phyloP scores from a whole-genome alignment of 2,113 vertebrate species.

The Centropus unirufus region DNA sequence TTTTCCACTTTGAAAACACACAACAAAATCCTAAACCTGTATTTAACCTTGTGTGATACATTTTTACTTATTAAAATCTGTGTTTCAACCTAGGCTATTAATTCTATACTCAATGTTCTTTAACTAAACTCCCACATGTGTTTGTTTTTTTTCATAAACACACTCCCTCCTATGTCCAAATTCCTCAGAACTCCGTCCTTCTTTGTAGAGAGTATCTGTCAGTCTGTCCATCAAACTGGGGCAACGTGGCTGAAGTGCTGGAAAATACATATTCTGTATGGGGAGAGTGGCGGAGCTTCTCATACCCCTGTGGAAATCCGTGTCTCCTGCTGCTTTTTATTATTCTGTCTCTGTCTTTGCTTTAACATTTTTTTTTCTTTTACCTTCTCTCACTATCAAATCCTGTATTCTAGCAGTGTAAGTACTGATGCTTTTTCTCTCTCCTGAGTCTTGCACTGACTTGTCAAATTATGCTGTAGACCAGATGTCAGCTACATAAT shows the following conservation, averaged over 20 bases:
- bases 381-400: not conserved
- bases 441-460: not conserved
- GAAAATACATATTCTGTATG: not conserved
- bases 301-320: not conserved
- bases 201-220: not conserved
- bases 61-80: not conserved
- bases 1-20: not conserved
- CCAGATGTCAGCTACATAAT: not conserved
- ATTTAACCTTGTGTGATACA: not conserved
- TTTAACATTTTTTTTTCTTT: not conserved
- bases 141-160: not conserved
- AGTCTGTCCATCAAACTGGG: not conserved
- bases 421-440: not conserved
- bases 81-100: not conserved
- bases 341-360: not conserved
- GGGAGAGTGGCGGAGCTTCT: not conserved
- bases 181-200: not conserved
- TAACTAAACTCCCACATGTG: not conserved
- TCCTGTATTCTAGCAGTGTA: not conserved
- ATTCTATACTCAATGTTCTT: not conserved
- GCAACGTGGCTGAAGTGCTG: not conserved
- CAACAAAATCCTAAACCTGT: not conserved
- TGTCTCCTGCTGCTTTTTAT: not conserved
- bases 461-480: conserved; percentile 4
- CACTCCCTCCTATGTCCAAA: not conserved